Conservation (phyloP, 2,113 vertebrate species). For the Lophochroa leadbeateri region DNA sequence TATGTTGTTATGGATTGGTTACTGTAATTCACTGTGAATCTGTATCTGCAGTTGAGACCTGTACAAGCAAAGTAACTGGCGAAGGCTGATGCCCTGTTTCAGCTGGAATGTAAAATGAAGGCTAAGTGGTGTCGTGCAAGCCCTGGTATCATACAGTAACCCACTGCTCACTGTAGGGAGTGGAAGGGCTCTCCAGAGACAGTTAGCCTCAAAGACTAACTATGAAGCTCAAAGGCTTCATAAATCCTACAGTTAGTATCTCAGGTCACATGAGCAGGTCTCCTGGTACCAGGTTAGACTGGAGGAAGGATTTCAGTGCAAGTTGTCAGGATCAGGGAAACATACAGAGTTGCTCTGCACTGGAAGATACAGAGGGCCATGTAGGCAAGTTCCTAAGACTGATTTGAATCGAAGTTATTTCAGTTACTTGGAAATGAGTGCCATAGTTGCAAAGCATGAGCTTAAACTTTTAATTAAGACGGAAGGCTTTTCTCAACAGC, state of each 20-base stretch:
- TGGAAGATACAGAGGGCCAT: not conserved
- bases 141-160: not conserved
- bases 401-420: not conserved
- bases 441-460: not conserved
- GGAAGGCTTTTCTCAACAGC: not conserved
- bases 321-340: not conserved
- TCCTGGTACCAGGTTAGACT: not conserved
- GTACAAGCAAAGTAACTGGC: not conserved
- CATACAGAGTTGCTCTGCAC: not conserved
- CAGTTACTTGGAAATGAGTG: not conserved
- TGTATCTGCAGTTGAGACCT: not conserved
- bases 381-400: not conserved
- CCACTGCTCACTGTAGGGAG: rapidly evolving
- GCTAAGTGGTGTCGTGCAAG: not conserved
- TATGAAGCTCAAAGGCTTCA: not conserved
- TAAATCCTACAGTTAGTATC: not conserved
- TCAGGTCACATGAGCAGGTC: not conserved
- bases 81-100: not conserved
- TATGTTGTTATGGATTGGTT: not conserved
- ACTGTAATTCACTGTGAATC: not conserved
- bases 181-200: not conserved
- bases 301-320: not conserved
- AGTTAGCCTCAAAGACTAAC: not conserved
- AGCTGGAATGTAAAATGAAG: not conserved
- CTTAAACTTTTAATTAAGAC: not conserved